phyloP scores from a whole-genome alignment of 2,888 invertebrate genomes.

The Athetis lepigone region DNA sequence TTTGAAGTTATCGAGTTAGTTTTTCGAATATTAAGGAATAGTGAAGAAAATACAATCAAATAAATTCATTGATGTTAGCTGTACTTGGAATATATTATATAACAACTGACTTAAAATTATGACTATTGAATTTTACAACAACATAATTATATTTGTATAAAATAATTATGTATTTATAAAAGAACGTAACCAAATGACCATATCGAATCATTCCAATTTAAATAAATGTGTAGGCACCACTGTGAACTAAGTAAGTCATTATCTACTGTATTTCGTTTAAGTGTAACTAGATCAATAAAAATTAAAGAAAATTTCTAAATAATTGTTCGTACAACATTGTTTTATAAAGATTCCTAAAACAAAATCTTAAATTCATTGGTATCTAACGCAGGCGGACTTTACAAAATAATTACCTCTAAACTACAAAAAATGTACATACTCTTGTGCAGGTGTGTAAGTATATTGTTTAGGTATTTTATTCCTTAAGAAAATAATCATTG shows the following conservation, averaged over 20 bases:
- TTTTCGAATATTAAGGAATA: neutral
- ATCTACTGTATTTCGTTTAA: constrained; percentile 5
- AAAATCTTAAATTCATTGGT: constrained; percentile 61
- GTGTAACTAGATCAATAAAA: constrained; percentile 8
- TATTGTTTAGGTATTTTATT: constrained; percentile 10
- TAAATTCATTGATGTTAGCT: constrained; percentile 11
- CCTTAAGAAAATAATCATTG: constrained; percentile 15
- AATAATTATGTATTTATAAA: constrained; percentile 17
- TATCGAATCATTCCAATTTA: constrained; percentile 6
- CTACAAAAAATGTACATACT: constrained; percentile 35
- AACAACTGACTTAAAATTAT: constrained; percentile 5
- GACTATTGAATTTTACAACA: constrained; percentile 8
- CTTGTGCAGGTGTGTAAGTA: constrained; percentile 14
- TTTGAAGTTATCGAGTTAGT: neutral
- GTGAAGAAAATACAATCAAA: neutral
- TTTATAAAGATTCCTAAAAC: constrained; percentile 37
- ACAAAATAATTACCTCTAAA: constrained; percentile 47
- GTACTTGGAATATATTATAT: neutral
- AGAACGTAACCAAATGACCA: constrained; percentile 6
- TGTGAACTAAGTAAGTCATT: constrained; percentile 44
- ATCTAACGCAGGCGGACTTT: constrained; percentile 59
- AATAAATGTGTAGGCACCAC: constrained; percentile 36
- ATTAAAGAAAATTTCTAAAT: constrained; percentile 21
- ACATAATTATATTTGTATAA: neutral
- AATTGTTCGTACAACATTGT: constrained; percentile 25